Base-by-base conservation (phyloP, 1,140 invertebrate genomes). In the Alviniconcha marisindica region DNA sequence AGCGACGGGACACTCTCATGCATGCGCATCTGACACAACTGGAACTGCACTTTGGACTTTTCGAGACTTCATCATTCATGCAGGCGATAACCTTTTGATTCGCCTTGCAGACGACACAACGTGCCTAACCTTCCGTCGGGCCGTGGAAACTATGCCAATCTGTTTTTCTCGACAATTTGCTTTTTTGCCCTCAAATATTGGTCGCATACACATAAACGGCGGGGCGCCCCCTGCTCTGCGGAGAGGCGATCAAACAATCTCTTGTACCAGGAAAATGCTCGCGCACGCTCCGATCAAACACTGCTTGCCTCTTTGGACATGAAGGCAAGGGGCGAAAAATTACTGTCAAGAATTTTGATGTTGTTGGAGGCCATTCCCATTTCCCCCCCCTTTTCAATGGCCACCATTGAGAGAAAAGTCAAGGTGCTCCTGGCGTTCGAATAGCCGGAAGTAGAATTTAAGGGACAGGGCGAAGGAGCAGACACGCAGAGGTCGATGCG, bases 101-200 rank as follows among this genome's bases (percentile, higher is more conserved):
- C 7, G 28, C 24, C 4, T 7, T 12, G 7, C 21, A 24, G 60
- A 14, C 21, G 5, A n/a, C 28, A 10, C 60, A 7, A 63, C 60
- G 78, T 66, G 78, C n/a, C 40, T 54, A 69, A 80, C 56, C 40
- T 80, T 60, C 56, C 33, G 24, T 38, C 15, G 21, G 78, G 38
- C 56, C 78, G 56, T 44, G 60, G 78, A 63, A 80, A 66, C 78
- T 80, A 44, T 80, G 78, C 24, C 78, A 80, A 56, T 40, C 60
- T 69, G 78, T 44, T 80, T 54, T 63, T 44, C 78, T 60, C 60
- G 51, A 79, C 51, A 56, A 56, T 79, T 60, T 79, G 33, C 28
- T 60, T 56, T 60, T 79, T 7, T 63, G 51, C 31, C 54, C 12
- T 54, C 51, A 76, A 76, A 76, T 76, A 76, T 76, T 76, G 73